Evolutionary conservation across 2,888 invertebrate species (phyloP), one percentile per base, ranked within the genome.

Genomic region (Parthenolecanium corni): DNA sequence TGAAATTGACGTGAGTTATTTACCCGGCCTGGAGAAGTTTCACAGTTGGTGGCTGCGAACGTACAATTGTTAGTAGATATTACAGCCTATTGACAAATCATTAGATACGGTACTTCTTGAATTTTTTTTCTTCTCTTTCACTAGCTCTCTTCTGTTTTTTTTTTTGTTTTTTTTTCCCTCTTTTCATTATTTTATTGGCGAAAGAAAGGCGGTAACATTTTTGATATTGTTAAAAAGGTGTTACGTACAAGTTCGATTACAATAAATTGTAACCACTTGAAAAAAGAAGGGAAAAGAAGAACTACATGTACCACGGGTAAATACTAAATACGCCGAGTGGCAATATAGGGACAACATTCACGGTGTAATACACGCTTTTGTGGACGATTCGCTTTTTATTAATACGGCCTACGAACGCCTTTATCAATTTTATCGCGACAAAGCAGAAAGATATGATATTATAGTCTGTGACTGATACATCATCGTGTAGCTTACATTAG

Each of bases 1-100:
- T 62, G 62, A 62, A 62, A 62, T 62, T 62, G 62, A 51, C 52
- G 62, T 62, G 62, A 62, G 52, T 52, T 62, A 62, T 62, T 62
- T 62, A 62, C 62, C 57, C 57, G 5, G 57, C 46, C 44, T 25
- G 46, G 46, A 57, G 57, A 57, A 21, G 47, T 31, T 57, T 14
- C 46, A 16, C 57, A 31, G 44, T 57, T 57, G 57, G 57, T 46
- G 57, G 57, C 47, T 57, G 42, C 31, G 46, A 57, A 47, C 24
- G 47, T 31, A 31, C 57, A 21, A 57, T 57, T 57, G 57, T 57
- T 57, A 57, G 46, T 46, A 57, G 57, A 57, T 57, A 57, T 46
- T 21, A 21, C 23, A 14, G 25, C 52, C 62, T 62, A 62, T 62
- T 62, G 62, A 62, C 62, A 62, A 62, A 62, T 62, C 51, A 52